Conservation (phyloP, 2,888 invertebrate genomes). For the Anaspis maculata region DNA sequence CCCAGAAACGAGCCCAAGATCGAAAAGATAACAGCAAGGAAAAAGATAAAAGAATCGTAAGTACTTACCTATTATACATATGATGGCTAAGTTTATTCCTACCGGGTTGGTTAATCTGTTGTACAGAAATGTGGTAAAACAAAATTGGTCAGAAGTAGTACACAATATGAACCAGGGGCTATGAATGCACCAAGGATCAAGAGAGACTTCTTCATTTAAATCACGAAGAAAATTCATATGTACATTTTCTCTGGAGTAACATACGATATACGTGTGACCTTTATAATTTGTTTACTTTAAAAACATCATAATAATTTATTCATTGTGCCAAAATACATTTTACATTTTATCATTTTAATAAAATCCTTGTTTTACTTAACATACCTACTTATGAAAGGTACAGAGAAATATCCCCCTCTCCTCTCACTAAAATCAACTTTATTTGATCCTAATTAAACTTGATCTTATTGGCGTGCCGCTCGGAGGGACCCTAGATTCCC, state of each 20-base stretch:
- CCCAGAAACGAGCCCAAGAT: slow-evolving; percentile 33
- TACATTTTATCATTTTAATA: too few species aligned
- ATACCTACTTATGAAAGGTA: too few species aligned
- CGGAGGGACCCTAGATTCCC: too few species aligned
- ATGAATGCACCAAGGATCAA: slow-evolving; percentile 34
- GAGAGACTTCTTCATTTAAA: slow-evolving; percentile 27
- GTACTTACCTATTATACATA: slow-evolving; percentile 28
- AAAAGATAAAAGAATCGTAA: slow-evolving; percentile 34
- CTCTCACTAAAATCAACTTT: too few species aligned
- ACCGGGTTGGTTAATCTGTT: slow-evolving; percentile 5
- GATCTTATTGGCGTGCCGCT: too few species aligned
- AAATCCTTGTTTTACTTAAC: too few species aligned
- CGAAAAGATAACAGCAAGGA: slow-evolving; percentile 32
- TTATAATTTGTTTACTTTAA: slow-evolving; percentile 6
- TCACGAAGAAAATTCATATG: slow-evolving; percentile 2
- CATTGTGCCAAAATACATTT: slow-evolving; percentile 29
- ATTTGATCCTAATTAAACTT: too few species aligned
- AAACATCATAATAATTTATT: slow-evolving; percentile 21
- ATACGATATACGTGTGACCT: too few species aligned
- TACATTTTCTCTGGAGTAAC: slow-evolving; percentile 7
- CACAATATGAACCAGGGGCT: slow-evolving; percentile 36
- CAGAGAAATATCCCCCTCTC: too few species aligned
- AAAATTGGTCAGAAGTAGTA: slow-evolving; percentile 37
- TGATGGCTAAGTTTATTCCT: slow-evolving; percentile 18
- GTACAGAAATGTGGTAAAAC: slow-evolving; percentile 30